phyloP scores from a whole-genome alignment of 2,797 vertebrate species.

The Phoxinus dragarum region DNA sequence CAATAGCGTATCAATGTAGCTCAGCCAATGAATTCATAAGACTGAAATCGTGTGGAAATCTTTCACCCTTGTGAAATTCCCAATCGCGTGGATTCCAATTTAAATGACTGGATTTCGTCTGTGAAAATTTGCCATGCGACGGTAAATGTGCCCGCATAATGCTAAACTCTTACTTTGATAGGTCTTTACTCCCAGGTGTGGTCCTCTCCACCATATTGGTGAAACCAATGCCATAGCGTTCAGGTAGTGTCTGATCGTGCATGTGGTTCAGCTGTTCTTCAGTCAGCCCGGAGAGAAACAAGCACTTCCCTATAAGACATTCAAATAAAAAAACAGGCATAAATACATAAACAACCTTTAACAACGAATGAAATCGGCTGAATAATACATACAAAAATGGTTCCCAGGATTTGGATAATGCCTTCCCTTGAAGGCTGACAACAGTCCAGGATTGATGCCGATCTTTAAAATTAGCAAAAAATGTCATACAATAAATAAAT shows the following conservation, averaged over 20 bases:
- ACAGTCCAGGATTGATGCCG: conserved; percentile 96
- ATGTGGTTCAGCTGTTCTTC: conserved; percentile 90
- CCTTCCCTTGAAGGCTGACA: conserved; percentile 97
- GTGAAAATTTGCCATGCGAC: neutral
- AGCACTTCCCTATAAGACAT: conserved; percentile 88
- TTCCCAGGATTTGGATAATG: conserved; percentile 99
- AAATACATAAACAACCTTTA: conserved; percentile 6
- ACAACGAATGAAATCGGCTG: neutral
- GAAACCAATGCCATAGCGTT: conserved; percentile 94
- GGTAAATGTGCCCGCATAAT: neutral
- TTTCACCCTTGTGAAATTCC: neutral
- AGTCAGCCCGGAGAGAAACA: conserved; percentile 93
- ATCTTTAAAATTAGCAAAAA: conserved; percentile 77
- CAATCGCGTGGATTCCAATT: neutral
- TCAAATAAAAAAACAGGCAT: neutral
- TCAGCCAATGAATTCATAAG: neutral
- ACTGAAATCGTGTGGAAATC: neutral
- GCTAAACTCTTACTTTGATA: conserved; percentile 84
- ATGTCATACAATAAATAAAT: neutral
- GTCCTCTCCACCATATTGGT: conserved; percentile 99
- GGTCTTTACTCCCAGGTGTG: conserved; percentile 97
- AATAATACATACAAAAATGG: conserved; percentile 93
- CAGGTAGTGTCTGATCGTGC: conserved; percentile 91
- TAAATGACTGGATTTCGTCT: neutral
- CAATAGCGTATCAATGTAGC: neutral